Percentiles rank a stretch among this genome's conserved stretches.
Evolutionary conservation across 1,140 invertebrate genomes (phyloP).

Genomic region (Drosophila burlai): DNA sequence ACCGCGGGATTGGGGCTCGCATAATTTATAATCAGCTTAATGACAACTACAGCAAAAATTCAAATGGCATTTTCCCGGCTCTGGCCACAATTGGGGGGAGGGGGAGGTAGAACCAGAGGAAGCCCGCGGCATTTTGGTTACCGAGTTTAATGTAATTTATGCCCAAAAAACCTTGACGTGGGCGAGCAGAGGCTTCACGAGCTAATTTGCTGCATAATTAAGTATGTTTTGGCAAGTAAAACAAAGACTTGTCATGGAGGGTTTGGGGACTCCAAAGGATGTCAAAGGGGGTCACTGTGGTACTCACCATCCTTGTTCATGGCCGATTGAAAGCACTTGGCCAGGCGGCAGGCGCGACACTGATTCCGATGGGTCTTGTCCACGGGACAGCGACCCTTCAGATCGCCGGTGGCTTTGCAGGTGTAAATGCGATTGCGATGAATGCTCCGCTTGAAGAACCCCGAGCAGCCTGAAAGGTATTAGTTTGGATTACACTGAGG

Average conservation of each 20-base stretch:
- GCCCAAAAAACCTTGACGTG: slow-evolving; percentile 44
- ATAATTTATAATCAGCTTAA: slow-evolving; percentile 84
- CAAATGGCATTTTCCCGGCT: slow-evolving; percentile 39
- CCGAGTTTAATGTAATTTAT: slow-evolving; percentile 76
- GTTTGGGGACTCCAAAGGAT: neutral
- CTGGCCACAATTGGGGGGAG: slow-evolving; percentile 12
- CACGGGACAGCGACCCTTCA: slow-evolving; percentile 97
- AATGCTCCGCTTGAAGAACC: slow-evolving; percentile 98
- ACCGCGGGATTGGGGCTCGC: slow-evolving; percentile 31
- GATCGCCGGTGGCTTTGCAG: slow-evolving; percentile 96
- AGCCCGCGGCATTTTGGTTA: slow-evolving; percentile 74
- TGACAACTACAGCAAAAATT: slow-evolving; percentile 71
- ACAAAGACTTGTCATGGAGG: slow-evolving; percentile 62
- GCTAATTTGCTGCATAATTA: slow-evolving; percentile 83
- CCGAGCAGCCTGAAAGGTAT: slow-evolving; percentile 88
- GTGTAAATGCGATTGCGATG: slow-evolving; percentile 98
- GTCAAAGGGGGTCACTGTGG: neutral
- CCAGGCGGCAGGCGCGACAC: slow-evolving; percentile 97
- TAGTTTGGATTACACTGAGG: slow-evolving; percentile 4
- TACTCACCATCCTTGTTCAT: slow-evolving; percentile 99
- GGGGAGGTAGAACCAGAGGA: neutral
- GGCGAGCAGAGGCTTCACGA: slow-evolving; percentile 31
- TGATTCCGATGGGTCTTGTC: slow-evolving; percentile 99
- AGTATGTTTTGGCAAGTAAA: slow-evolving; percentile 69
- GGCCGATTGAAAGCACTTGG: slow-evolving; percentile 98